These are phyloP conservation scores for Ferdinandea cuprea DNA, from an alignment of 2,888 invertebrate genomes.

Conservation along the genomic window DNA sequence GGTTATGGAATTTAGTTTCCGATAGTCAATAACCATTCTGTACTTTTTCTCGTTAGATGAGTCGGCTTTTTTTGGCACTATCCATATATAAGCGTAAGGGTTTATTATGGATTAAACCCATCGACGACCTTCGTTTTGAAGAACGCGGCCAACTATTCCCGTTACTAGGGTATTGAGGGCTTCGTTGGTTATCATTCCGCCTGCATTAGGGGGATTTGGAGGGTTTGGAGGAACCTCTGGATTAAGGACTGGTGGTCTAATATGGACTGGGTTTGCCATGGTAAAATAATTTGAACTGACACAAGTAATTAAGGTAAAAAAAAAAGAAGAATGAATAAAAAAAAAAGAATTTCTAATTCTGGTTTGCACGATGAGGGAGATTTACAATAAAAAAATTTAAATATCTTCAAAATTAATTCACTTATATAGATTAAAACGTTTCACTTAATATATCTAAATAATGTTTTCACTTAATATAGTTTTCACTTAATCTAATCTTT, in stretches of 20 bases:
- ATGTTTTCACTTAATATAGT: too few relatives aligned
- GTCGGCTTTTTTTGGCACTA: too few relatives aligned
- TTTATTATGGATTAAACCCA: too few relatives aligned
- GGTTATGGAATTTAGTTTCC: too few relatives aligned
- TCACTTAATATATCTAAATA: too few relatives aligned
- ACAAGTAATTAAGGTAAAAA: background rate
- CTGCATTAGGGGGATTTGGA: background rate
- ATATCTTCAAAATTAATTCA: background rate
- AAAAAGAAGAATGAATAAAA: too few relatives aligned
- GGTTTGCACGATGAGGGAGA: background rate
- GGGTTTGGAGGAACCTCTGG: background rate
- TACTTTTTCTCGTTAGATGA: too few relatives aligned
- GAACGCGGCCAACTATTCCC: conserved; percentile 1
- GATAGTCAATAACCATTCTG: too few relatives aligned
- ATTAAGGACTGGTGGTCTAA: background rate
- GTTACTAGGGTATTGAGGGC: too few relatives aligned
- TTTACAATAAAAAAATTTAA: too few relatives aligned
- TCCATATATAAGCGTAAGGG: too few relatives aligned
- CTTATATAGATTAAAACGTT: background rate
- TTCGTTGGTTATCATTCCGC: background rate
- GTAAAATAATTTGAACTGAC: background rate
- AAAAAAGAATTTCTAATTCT: background rate
- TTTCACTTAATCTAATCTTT: background rate
- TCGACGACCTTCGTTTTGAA: too few relatives aligned
- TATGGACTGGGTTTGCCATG: background rate